Base-by-base conservation (phyloP, 2,113 vertebrate genomes). In the Tragulus kanchil region DNA sequence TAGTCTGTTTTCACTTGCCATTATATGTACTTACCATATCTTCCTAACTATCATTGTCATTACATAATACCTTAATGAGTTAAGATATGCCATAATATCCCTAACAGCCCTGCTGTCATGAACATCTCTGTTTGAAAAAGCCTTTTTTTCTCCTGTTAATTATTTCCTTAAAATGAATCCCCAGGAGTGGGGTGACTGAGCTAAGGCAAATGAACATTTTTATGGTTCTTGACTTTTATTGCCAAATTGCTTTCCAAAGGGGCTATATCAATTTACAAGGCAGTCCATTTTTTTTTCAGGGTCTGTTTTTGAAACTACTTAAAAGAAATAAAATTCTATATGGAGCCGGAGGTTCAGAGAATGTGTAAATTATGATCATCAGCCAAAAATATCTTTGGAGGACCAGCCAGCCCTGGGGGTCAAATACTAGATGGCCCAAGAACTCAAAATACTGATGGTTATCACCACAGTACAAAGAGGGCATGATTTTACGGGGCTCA, bases 221-320 rank as follows among this genome's bases (percentile, higher is more conserved):
- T 64, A 93, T 81, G 67, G 13, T n/a, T 95, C 73, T 91, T 96
- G 90, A 90, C 67, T 82, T 96, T 86, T 90, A 82, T 25, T 56
- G 85, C 54, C 91, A 88, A 89, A 77, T 78, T 82, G 36, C 67
- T 96, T 96, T 95, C 89, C 93, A 94, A 85, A 83, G 73, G 77
- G 83, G 45, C 54, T 31, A 13, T 93, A 67, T 86, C 59, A 31
- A 58, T 78, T 95, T 90, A 86, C 48, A 86, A 89, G 61, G 42
- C 8, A 62, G 50, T n/a, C 26, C 31, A 36, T 28, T 84, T 92
- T 89, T 94, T 65, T 84, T 48, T 73, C 73, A 84, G 71, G 42
- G 62, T 54, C 61, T 71, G 31, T 59, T 78, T 93, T 87, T 73
- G 89, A 95, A 96, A 50, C 56, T 85, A 79, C 89, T 95, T 94